These are phyloP conservation scores for Andrena hattorfiana DNA, from an alignment of 2,888 invertebrate genomes.

Conservation along the genomic window DNA sequence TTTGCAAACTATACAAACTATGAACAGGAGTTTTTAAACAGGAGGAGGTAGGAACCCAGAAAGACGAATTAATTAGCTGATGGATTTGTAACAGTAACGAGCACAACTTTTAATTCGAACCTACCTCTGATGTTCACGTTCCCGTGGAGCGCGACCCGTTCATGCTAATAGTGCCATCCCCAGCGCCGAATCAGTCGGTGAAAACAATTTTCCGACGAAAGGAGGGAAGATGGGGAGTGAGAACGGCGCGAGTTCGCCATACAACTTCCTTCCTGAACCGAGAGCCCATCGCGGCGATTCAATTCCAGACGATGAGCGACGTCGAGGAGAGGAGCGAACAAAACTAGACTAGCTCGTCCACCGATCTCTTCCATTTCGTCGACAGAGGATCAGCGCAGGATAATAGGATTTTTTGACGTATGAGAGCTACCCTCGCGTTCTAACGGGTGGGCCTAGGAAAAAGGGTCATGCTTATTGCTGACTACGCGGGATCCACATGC, in stretches of 20 bases:
- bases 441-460: slow-evolving; percentile 53
- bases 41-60: too few relatives aligned
- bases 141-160: neutral
- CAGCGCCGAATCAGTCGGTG: slow-evolving; percentile 23
- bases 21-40: too few relatives aligned
- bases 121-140: neutral
- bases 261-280: slow-evolving; percentile 55
- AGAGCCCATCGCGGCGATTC: slow-evolving; percentile 68
- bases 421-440: slow-evolving; percentile 53
- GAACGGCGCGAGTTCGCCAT: slow-evolving; percentile 40
- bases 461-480: slow-evolving; percentile 79
- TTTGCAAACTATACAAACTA: neutral
- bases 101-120: neutral
- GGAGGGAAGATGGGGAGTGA: neutral
- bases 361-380: slow-evolving; percentile 68
- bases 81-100: neutral
- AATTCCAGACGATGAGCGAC: slow-evolving; percentile 71
- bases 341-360: slow-evolving; percentile 66
- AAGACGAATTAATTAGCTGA: too few relatives aligned
- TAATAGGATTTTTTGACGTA: slow-evolving; percentile 76
- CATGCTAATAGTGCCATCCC: slow-evolving; percentile 13
- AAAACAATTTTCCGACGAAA: slow-evolving; percentile 31
- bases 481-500: slow-evolving; percentile 73
- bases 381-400: slow-evolving; percentile 70
- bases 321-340: slow-evolving; percentile 72